Percentiles rank a stretch among this genome's conserved stretches.
phyloP scores from a whole-genome alignment of 2,113 vertebrate species.

The Gasterosteus nipponicus region DNA sequence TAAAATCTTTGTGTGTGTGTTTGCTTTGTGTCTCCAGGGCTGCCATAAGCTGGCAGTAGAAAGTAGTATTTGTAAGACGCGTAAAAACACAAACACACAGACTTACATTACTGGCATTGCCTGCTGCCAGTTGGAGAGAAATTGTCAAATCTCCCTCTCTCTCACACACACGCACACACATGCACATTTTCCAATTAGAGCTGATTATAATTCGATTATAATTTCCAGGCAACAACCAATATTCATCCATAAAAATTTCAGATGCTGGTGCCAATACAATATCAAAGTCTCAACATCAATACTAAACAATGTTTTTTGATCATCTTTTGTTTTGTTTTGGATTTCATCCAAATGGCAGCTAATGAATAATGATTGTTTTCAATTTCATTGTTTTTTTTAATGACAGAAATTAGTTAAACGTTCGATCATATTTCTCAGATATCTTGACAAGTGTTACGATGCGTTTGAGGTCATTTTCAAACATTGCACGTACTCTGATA shows the following conservation, averaged over 20 bases:
- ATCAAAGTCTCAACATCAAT: background rate
- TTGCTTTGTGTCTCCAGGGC: slow-evolving; percentile 8
- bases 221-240: background rate
- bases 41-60: slow-evolving; percentile 44
- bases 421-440: background rate
- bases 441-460: background rate
- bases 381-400: background rate
- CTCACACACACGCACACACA: background rate
- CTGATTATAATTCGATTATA: background rate
- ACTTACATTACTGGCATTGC: slow-evolving; percentile 18
- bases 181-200: background rate
- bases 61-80: slow-evolving; percentile 51
- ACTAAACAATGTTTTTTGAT: background rate
- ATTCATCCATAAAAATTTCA: background rate
- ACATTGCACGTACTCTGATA: background rate
- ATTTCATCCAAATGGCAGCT: background rate
- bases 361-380: background rate
- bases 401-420: background rate
- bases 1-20: slow-evolving; percentile 11
- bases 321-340: background rate
- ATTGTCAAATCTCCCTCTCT: slow-evolving; percentile 25
- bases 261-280: background rate
- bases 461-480: background rate
- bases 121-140: slow-evolving; percentile 32
- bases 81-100: slow-evolving; percentile 33